phyloP scores from a whole-genome alignment of 2,888 invertebrate species.

The Erebia epiphron region DNA sequence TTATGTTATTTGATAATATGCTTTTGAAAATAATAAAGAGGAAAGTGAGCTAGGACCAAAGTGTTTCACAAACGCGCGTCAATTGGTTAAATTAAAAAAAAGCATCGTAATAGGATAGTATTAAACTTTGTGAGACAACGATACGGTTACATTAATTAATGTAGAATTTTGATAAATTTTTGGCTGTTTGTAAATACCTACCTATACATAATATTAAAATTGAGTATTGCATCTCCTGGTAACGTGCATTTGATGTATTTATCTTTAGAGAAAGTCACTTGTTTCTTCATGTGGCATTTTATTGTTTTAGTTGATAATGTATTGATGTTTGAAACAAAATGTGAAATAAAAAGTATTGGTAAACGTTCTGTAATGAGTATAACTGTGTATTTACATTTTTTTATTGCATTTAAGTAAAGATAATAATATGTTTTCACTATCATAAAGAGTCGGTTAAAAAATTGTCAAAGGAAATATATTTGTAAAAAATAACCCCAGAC shows the following conservation, averaged over 20 bases:
- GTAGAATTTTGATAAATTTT: slow-evolving; percentile 60
- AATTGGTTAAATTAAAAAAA: slow-evolving; percentile 65
- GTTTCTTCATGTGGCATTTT: slow-evolving; percentile 3
- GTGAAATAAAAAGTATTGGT: slow-evolving; percentile 4
- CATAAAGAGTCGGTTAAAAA: not conserved
- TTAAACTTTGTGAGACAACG: slow-evolving; percentile 72
- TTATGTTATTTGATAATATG: slow-evolving; percentile 54
- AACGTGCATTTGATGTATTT: slow-evolving; percentile 18
- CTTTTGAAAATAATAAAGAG: slow-evolving; percentile 53
- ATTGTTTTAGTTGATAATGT: not conserved
- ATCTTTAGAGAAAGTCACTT: slow-evolving; percentile 19
- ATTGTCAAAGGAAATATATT: not conserved
- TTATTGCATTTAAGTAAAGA: not conserved
- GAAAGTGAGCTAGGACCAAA: slow-evolving; percentile 69
- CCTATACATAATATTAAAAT: slow-evolving; percentile 50
- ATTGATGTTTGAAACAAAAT: not conserved
- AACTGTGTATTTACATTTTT: not conserved
- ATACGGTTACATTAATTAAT: slow-evolving; percentile 57
- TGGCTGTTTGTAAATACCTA: slow-evolving; percentile 56
- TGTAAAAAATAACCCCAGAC: not conserved
- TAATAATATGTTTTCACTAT: not conserved
- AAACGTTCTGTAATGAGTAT: not conserved
- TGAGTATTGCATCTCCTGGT: slow-evolving; percentile 44
- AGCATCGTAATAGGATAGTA: slow-evolving; percentile 71
- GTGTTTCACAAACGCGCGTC: slow-evolving; percentile 65